Evolutionary conservation across 1,140 invertebrate genomes (phyloP), one percentile per base, ranked within the genome.

Genomic region (Caenorhabditis tropicalis): DNA sequence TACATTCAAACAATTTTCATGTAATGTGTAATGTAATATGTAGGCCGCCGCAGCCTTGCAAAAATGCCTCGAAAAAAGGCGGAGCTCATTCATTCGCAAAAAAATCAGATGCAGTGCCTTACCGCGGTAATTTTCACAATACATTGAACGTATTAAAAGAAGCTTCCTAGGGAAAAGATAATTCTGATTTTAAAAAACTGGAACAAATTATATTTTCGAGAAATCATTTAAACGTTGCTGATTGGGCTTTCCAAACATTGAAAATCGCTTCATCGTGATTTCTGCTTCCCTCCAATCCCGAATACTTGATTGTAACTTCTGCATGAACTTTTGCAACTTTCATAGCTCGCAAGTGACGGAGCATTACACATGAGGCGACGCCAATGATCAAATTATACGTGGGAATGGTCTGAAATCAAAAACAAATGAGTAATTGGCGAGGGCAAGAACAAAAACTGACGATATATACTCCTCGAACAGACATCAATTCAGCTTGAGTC

Each of bases 381-480:
- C 65, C 65, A 74, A 74, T 74, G 4, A 74, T 6, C 36, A 74
- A 2, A n/a, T 74, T 74, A 15, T 74, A 74, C 21, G 65, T 74
- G 21, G 65, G 65, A 43, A 74, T 74, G 0, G 65, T 74, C 65
- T 74, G 36, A n/a, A 74, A 74, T 16, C 5, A 19, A 1, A 16
- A 9, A n/a, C 0, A 16, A 43, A 9, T 46, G 10, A 4, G 43
- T n/a, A 16, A 24, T n/a, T 46, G 5, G n/a, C 21, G 33, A 10
- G 65, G 3, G 5, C 12, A 15, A 19, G 5, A 43, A n/a, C n/a
- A n/a, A 24, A 74, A 27, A 19, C 36, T 7, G 2, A 74, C 65
- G n/a, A 74, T 27, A n/a, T 46, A 74, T 24, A 74, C 21, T 9
- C 65, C 65, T 2, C 65, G 33, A n/a, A 74, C 19, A 4, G 36